These are phyloP conservation scores for Coreius guichenoti DNA, from an alignment of 2,797 vertebrate species.

Conservation along the genomic window DNA sequence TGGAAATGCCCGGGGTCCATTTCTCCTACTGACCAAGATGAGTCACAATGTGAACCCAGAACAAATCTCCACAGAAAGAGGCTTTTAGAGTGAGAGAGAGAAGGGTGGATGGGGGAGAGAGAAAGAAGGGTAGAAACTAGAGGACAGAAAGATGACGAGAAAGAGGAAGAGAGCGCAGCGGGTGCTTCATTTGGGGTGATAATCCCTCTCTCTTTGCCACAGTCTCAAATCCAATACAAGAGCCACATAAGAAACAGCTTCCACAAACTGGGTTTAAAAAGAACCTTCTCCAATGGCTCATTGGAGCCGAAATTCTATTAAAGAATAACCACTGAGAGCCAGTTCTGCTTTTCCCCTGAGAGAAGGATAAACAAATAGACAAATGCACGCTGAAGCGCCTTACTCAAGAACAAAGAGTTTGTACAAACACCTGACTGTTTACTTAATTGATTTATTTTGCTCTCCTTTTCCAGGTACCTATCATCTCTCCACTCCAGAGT, in stretches of 20 bases:
- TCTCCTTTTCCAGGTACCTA: constrained; percentile 83
- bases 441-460: constrained; percentile 34
- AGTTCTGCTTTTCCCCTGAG: constrained; percentile 49
- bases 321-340: constrained; percentile 58
- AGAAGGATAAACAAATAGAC: constrained; percentile 60
- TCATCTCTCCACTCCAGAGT: constrained; percentile 87
- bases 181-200: constrained; percentile 55
- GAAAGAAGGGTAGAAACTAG: neutral
- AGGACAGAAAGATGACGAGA: constrained; percentile 10
- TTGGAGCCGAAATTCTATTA: constrained; percentile 63
- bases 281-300: constrained; percentile 54
- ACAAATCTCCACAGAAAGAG: constrained; percentile 21
- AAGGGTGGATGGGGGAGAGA: neutral
- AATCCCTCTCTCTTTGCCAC: constrained; percentile 58
- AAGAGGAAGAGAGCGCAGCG: constrained; percentile 19
- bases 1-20: neutral
- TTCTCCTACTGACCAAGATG: constrained; percentile 32
- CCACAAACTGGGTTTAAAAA: constrained; percentile 44
- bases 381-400: constrained; percentile 45
- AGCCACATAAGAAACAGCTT: constrained; percentile 51
- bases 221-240: constrained; percentile 57
- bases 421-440: constrained; percentile 49
- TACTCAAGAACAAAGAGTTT: constrained; percentile 51
- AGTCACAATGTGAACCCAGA: constrained; percentile 39
- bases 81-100: constrained; percentile 10